Evolutionary conservation across 2,113 vertebrate genomes (phyloP), one percentile per base, ranked within the genome.

Genomic region (Elgaria multicarinata): DNA sequence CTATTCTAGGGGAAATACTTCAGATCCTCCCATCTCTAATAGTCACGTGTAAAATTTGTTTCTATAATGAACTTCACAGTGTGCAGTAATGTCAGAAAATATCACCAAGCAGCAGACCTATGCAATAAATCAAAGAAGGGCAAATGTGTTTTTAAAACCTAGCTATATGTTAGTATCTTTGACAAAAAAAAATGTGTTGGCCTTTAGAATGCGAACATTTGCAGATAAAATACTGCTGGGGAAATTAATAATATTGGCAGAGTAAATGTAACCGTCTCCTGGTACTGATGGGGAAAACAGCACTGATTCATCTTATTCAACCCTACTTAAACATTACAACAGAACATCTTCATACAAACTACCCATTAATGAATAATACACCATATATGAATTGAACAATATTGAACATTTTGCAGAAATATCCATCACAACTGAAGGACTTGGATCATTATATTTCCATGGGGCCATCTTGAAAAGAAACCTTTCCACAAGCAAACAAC

Each of bases 101-200:
- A 85, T 85, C 58, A 84, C 72, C 64, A 85, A 84, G 72, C 88
- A 84, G 88, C 62, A 33, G n/a, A 58, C 26, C n/a, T 53, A 18
- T 84, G 72, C 72, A 89, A 67, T 89, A 85, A 84, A 89, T 89
- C 81, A 84, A 77, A 77, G 44, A 39, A 69, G 42, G 81, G 88
- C 72, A 89, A 84, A 84, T 89, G 88, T 77, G 58, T 84, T 89
- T 85, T 89, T n/a, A 89, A 89, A 84, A 77, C 64, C 72, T 84
- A 84, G 82, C 66, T 85, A 85, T 85, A 67, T 42, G 74, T 55
- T 84, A 50, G 72, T 89, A 78, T 26, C 8, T 89, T 85, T 85
- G 81, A 84, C 33, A 46, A 55, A 69, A 83, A 44, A 6, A 76
- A 86, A 42, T 69, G 46, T 78, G 81, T 69, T 89, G 82, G 81